Conservation (phyloP, 2,888 invertebrate species). For the Tortricodes alternella region DNA sequence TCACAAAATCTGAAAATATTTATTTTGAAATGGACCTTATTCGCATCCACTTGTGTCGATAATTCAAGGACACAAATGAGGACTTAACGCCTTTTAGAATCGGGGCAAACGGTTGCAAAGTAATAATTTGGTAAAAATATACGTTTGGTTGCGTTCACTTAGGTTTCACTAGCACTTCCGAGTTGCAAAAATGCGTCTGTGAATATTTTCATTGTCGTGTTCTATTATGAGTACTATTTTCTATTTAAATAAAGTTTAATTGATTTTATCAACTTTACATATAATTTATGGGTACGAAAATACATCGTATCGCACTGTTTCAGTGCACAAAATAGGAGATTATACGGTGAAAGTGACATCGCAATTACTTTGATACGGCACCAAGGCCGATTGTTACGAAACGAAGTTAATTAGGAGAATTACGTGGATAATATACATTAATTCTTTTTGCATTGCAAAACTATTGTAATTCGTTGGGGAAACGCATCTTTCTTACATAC, state of each 20-base stretch:
- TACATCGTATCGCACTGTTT: conserved; percentile 7
- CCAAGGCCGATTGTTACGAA: conserved; percentile 33
- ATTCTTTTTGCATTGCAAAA: conserved; percentile 31
- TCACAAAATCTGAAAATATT: too few species aligned
- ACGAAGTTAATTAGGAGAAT: conserved; percentile 31
- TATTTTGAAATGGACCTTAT: neutral
- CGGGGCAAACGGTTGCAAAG: neutral
- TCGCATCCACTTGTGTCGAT: neutral
- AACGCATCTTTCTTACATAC: conserved; percentile 14
- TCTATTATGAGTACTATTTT: too few species aligned
- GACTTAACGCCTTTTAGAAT: neutral
- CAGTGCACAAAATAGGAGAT: conserved; percentile 18
- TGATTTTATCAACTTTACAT: too few species aligned
- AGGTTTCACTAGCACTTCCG: conserved; percentile 5
- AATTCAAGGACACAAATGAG: neutral
- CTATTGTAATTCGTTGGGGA: conserved; percentile 25
- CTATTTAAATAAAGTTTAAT: too few species aligned
- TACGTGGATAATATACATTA: conserved; percentile 24
- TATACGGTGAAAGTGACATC: conserved; percentile 23
- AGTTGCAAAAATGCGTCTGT: conserved; percentile 16
- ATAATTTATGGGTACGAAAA: too few species aligned
- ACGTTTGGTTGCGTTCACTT: neutral
- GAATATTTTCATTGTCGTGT: too few species aligned
- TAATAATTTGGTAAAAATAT: neutral
- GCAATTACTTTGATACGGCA: conserved; percentile 11